A percentile compares a stretch with the other conserved stretches of the same genome.
These are phyloP conservation scores for Mesocentrotus franciscanus DNA, from an alignment of 53 echinoderm and acorn worm genomes.

Conservation along the genomic window DNA sequence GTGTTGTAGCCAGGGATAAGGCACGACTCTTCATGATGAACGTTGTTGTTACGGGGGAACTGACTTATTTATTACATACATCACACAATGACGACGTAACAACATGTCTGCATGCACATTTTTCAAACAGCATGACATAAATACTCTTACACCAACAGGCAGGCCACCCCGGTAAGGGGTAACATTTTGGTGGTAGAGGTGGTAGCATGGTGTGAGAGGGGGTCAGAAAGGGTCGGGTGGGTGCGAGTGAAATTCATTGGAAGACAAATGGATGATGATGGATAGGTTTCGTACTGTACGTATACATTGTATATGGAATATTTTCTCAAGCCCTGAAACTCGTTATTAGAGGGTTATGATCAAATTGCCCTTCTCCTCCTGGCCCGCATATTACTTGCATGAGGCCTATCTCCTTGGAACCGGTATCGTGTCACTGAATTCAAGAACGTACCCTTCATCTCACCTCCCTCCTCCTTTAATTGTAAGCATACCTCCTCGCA, in stretches of 20 bases:
- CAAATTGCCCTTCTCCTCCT: background rate
- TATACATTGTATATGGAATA: too few relatives aligned
- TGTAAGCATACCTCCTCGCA: background rate
- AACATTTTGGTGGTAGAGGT: background rate
- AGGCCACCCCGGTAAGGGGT: background rate
- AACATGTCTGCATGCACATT: background rate
- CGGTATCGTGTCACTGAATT: background rate
- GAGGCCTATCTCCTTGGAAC: background rate
- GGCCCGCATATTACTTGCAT: background rate
- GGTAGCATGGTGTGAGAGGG: background rate
- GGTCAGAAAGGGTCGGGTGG: background rate
- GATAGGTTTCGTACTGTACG: too few relatives aligned
- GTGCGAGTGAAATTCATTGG: background rate
- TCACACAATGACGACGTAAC: background rate
- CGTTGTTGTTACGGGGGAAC: background rate
- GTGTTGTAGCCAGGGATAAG: background rate
- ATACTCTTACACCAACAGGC: background rate
- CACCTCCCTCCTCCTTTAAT: background rate
- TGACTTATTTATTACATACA: background rate
- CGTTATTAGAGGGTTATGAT: too few relatives aligned
- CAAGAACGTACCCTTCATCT: background rate
- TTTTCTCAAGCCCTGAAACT: too few relatives aligned
- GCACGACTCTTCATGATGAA: background rate
- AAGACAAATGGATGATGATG: background rate
- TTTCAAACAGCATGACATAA: background rate